These are phyloP conservation scores for Lepidostoma basale DNA, from an alignment of 1,140 invertebrate species.

Conservation along the genomic window DNA sequence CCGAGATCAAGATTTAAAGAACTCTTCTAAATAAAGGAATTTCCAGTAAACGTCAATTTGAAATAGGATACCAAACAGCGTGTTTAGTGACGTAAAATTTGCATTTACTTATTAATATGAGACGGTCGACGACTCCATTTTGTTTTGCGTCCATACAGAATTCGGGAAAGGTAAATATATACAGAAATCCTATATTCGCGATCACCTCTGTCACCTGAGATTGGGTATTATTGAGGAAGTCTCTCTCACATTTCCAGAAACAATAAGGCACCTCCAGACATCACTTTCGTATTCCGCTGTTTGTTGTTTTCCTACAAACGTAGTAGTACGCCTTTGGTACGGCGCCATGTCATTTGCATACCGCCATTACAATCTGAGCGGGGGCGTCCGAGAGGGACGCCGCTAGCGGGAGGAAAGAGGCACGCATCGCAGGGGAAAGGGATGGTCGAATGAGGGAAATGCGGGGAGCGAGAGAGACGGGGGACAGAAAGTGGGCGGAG, in stretches of 20 bases:
- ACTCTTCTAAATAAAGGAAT: neutral
- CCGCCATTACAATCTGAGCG: slow-evolving; percentile 45
- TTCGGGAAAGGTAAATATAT: neutral
- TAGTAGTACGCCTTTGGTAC: slow-evolving; percentile 38
- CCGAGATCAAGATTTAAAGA: too few species aligned
- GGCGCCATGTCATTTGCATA: slow-evolving; percentile 47
- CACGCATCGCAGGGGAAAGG: slow-evolving; percentile 14
- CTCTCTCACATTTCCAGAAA: slow-evolving; percentile 25
- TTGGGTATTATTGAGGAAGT: slow-evolving; percentile 13
- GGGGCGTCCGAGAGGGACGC: slow-evolving; percentile 34
- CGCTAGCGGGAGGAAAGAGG: slow-evolving; percentile 18
- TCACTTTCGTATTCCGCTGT: slow-evolving; percentile 40
- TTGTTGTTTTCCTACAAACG: slow-evolving; percentile 44
- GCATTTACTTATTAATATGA: too few species aligned
- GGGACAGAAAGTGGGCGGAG: slow-evolving; percentile 37
- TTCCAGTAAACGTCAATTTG: neutral
- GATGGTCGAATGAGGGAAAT: slow-evolving; percentile 14
- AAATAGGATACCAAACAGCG: too few species aligned
- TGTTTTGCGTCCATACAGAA: neutral
- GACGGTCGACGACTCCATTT: neutral
- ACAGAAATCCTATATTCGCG: neutral
- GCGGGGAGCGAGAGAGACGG: slow-evolving; percentile 31
- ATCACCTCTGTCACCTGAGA: slow-evolving; percentile 14
- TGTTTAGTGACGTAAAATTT: too few species aligned
- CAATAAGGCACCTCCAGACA: slow-evolving; percentile 39